Conservation (phyloP, 2,888 invertebrate species). For the Melanostoma mellinum region DNA sequence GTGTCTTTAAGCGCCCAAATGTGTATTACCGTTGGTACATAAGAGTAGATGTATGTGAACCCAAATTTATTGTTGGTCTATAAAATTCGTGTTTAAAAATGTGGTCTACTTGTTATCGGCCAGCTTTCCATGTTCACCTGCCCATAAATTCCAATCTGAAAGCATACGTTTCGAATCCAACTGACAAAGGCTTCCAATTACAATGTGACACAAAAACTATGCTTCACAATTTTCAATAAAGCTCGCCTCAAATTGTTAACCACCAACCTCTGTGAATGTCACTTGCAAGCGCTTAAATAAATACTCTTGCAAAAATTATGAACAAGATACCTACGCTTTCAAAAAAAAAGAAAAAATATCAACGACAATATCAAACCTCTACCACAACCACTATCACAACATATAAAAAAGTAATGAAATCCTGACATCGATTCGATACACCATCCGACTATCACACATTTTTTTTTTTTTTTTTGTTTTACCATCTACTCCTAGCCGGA, state of each 20-base stretch:
- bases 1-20: too few species aligned
- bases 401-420: conserved; percentile 16
- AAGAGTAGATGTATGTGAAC: too few species aligned
- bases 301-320: conserved; percentile 52
- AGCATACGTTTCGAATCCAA: too few species aligned
- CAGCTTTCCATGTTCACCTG: too few species aligned
- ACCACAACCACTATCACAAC: conserved; percentile 34
- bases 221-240: conserved; percentile 40
- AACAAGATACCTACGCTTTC: conserved; percentile 34
- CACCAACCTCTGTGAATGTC: conserved; percentile 43
- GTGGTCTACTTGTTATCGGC: too few species aligned
- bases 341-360: conserved; percentile 39
- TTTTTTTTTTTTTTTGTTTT: conserved; percentile 36
- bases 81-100: too few species aligned
- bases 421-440: conserved; percentile 53
- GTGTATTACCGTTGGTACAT: too few species aligned
- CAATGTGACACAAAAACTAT: neutral
- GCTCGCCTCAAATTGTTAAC: conserved; percentile 43
- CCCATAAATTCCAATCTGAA: too few species aligned
- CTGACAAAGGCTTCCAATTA: neutral
- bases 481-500: conserved; percentile 11
- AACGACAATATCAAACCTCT: conserved; percentile 47
- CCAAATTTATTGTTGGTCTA: too few species aligned
- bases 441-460: conserved; percentile 46
- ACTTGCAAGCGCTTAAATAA: conserved; percentile 54